Base-by-base conservation (phyloP, 1,140 invertebrate species). In the Centruroides vittatus region DNA sequence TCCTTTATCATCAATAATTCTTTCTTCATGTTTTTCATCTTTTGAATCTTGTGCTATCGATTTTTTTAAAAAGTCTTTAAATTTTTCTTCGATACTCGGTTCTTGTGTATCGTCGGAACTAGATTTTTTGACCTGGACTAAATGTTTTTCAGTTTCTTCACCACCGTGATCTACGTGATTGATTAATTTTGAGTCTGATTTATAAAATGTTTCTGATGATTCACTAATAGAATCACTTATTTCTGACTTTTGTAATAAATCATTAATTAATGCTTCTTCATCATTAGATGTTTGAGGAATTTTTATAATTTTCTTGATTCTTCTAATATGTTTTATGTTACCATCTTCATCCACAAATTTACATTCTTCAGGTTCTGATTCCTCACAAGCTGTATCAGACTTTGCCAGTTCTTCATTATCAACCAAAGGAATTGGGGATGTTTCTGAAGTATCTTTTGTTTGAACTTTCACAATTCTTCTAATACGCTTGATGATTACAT, bases 41-140 rank as follows among this genome's bases (percentile, higher is more conserved):
- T 60, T 57, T 23, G n/a, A 41, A 35, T 61, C 61, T 5, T 56
- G 52, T 55, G 52, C 57, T 34, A 55, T 49, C 5, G 58, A 50
- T 60, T 54, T 55, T 46, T 51, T 64, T 49, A 64, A 55, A 51
- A 64, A 64, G 47, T 64, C 62, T 58, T 64, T 61, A 54, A 64
- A 36, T 60, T 60, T 64, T 64, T 64, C 59, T 64, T 64, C 59
- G 41, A 64, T 56, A 55, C 58, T 55, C 9, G 5, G 5, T 41
- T 51, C 6, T 51, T 13, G 12, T 51, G 5, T 6, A 10, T 13
- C 5, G 1, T 51, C 23, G 1, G 5, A 10, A 11, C 12, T 34
- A 8, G 23, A 56, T 13, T 36, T 56, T 36, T 13, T n/a, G 13
- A 34, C 12, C 6, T 13, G n/a, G 6, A 13, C 6, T 13, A n/a